phyloP scores from a whole-genome alignment of 1,140 invertebrate genomes.

The Wasmannia auropunctata region DNA sequence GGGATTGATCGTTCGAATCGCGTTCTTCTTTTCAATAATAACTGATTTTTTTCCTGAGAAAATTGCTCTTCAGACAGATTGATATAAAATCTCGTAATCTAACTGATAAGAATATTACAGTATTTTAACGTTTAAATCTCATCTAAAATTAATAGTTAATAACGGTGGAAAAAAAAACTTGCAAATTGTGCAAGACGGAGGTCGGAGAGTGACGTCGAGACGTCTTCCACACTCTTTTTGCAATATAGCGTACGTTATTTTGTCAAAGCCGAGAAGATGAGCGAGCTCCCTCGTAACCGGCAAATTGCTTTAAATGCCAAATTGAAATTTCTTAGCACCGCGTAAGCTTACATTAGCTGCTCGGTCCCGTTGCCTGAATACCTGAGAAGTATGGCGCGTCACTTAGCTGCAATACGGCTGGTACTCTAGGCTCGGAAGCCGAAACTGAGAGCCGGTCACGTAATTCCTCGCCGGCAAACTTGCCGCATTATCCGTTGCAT shows the following conservation, averaged over 20 bases:
- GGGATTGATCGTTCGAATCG: background rate
- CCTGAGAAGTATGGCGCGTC: background rate
- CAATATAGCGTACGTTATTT: background rate
- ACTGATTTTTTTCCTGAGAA: background rate
- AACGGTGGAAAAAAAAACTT: background rate
- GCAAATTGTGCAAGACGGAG: background rate
- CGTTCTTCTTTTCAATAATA: background rate
- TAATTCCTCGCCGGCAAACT: conserved; percentile 70
- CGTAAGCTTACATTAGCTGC: conserved; percentile 32
- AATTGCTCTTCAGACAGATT: background rate
- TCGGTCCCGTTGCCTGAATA: conserved; percentile 22
- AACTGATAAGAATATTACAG: background rate
- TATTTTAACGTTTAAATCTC: background rate
- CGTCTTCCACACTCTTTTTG: background rate
- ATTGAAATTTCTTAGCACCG: conserved; percentile 38
- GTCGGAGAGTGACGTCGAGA: background rate
- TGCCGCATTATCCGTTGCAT: conserved; percentile 71
- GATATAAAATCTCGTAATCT: background rate
- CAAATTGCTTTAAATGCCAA: conserved; percentile 42
- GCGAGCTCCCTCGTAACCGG: background rate
- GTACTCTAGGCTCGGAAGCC: conserved; percentile 29
- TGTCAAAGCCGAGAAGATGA: background rate
- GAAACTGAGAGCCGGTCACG: conserved; percentile 61
- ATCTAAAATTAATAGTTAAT: background rate
- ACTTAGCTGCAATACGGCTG: conserved; percentile 38